Evolutionary conservation across 2,888 invertebrate species (phyloP).

Genomic region (Linyphia triangularis): DNA sequence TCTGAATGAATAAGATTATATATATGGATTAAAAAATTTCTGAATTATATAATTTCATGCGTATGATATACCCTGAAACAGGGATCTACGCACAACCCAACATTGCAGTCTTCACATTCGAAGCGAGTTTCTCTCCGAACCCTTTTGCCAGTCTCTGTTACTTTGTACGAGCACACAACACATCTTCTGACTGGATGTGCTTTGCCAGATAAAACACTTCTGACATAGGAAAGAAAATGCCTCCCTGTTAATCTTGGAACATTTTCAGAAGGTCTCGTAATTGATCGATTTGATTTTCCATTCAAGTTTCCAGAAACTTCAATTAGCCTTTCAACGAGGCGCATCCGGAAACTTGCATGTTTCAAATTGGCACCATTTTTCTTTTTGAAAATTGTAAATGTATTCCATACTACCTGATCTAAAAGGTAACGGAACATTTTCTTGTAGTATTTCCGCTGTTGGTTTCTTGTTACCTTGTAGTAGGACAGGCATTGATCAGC

Average conservation of each 20-base stretch:
- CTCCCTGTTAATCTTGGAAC: too few relatives aligned
- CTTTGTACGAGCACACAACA: not conserved
- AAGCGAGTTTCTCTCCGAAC: not conserved
- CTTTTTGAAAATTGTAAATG: constrained; percentile 22
- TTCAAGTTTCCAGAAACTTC: too few relatives aligned
- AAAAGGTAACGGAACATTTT: constrained; percentile 35
- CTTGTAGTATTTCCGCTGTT: constrained; percentile 29
- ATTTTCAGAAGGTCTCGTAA: too few relatives aligned
- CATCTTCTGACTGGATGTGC: not conserved
- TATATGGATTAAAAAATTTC: too few relatives aligned
- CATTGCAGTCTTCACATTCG: not conserved
- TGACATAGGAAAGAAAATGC: too few relatives aligned
- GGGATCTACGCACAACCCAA: not conserved
- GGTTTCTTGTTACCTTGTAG: constrained; percentile 12
- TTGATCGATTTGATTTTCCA: too few relatives aligned
- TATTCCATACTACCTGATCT: constrained; percentile 22
- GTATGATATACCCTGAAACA: not conserved
- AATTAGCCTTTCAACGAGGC: too few relatives aligned
- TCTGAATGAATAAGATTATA: too few relatives aligned
- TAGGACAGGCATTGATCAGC: not conserved
- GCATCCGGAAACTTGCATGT: too few relatives aligned
- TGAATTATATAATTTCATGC: too few relatives aligned
- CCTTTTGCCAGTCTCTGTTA: not conserved
- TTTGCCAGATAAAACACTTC: too few relatives aligned
- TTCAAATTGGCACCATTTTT: too few relatives aligned